Evolutionary conservation across 2,113 vertebrate genomes (phyloP).

Genomic region (Toxotes jaculatrix): DNA sequence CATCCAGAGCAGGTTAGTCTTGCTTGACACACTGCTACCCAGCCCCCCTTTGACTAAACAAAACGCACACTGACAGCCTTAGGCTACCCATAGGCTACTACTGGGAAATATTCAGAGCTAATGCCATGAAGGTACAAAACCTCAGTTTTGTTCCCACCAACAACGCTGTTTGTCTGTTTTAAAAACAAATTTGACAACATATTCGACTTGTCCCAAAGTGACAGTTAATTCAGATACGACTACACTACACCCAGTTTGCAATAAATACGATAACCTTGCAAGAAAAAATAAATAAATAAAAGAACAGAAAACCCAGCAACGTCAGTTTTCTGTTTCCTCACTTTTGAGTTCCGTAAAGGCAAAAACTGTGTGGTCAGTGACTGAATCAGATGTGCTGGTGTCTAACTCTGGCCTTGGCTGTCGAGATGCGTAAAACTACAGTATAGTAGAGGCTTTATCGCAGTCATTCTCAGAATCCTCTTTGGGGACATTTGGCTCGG

Average conservation of each 20-base stretch:
- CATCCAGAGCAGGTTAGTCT: slow-evolving; percentile 53
- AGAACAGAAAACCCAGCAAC: not conserved
- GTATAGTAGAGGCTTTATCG: slow-evolving; percentile 37
- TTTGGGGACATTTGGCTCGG: slow-evolving; percentile 36
- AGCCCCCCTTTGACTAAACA: slow-evolving; percentile 28
- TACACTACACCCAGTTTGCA: not conserved
- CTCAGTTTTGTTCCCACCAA: not conserved
- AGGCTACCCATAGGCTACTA: not conserved
- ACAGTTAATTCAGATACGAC: not conserved
- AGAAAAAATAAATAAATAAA: not conserved
- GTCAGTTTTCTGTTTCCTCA: not conserved
- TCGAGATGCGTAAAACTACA: slow-evolving; percentile 45
- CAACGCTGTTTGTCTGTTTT: not conserved
- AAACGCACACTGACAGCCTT: slow-evolving; percentile 25
- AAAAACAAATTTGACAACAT: not conserved
- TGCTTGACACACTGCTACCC: slow-evolving; percentile 31
- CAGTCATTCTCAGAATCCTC: slow-evolving; percentile 47
- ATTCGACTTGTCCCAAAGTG: not conserved
- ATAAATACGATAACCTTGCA: slow-evolving; percentile 46
- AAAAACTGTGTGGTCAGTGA: not conserved
- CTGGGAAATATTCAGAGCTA: slow-evolving; percentile 9
- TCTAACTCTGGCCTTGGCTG: slow-evolving; percentile 53
- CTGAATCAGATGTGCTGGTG: not conserved
- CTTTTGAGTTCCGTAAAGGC: not conserved
- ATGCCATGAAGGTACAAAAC: not conserved